Evolutionary conservation across 2,113 vertebrate species (phyloP).

Genomic region (Telmatochromis sp.): DNA sequence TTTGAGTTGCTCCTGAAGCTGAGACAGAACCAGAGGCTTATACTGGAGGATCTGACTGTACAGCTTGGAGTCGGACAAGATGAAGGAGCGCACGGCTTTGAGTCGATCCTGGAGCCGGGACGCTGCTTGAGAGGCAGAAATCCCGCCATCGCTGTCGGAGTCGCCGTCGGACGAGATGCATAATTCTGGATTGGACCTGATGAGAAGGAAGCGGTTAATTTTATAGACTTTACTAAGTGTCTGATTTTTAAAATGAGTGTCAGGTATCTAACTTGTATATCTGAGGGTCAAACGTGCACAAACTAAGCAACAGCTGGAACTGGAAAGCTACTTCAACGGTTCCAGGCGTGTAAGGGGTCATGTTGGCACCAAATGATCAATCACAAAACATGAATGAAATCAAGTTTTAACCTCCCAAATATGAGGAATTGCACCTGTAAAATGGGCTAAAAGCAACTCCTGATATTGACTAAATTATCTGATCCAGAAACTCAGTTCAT

Average conservation of each 20-base stretch:
- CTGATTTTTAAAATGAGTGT: neutral
- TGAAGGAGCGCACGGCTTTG: conserved; percentile 74
- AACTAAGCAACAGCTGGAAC: accelerated
- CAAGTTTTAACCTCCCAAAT: neutral
- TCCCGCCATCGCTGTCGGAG: conserved; percentile 67
- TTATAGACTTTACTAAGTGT: neutral
- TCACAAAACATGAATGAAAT: neutral
- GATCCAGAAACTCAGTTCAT: neutral
- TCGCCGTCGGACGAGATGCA: conserved; percentile 66
- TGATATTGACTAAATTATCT: neutral
- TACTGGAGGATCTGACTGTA: conserved; percentile 82
- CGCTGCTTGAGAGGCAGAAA: conserved; percentile 75
- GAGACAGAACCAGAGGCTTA: conserved; percentile 82
- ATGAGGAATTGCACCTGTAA: neutral
- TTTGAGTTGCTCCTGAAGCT: conserved; percentile 78
- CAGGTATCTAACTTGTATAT: neutral
- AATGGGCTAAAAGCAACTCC: neutral
- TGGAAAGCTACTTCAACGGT: neutral
- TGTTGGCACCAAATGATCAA: neutral
- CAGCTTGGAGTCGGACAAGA: conserved; percentile 72
- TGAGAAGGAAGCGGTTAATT: neutral
- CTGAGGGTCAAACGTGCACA: neutral
- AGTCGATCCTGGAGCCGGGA: conserved; percentile 63
- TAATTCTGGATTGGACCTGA: conserved; percentile 71
- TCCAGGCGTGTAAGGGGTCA: neutral